Evolutionary conservation across 2,888 invertebrate species (phyloP), one percentile per base, ranked within the genome.

Genomic region (Folsomia manolachei): DNA sequence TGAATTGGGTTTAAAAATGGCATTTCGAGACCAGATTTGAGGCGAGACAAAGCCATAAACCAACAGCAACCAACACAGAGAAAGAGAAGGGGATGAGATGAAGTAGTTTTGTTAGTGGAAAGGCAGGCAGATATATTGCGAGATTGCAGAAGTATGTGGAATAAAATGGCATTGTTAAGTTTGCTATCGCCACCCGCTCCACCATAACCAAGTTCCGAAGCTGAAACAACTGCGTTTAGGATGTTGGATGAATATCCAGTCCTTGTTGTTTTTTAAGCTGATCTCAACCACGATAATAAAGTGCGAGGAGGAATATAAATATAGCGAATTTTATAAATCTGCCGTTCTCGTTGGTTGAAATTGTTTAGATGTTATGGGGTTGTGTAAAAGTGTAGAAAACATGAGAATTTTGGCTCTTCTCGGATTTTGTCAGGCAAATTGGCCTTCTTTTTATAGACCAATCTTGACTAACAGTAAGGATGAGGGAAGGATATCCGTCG

Each of bases 371-470:
- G 14, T 39, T 39, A 39, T 39, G 39, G 39, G 14, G 39, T 14
- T 39, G 39, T 39, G 14, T 39, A 39, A 39, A 14, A 14, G 7
- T n/a, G n/a, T n/a, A 9, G 39, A 39, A 14, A 39, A 39, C 39
- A 39, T 39, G 39, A 14, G 39, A 14, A 39, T 39, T 39, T 39
- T 39, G 14, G 39, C 39, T 39, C 39, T 39, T 39, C n/a, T n/a
- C 14, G 21, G 18, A 56, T 21, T 56, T 56, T 56, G 56, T 56
- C 56, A 56, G 56, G 7, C 21, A 56, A 56, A 56, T 56, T 56
- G 56, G 56, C 56, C 56, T 56, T 56, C 56, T 56, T 56, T n/a
- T 56, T 56, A 56, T 56, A 19, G 56, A 21, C 56, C 56, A 56
- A 56, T 56, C 56, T 56, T 56, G 19, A 14, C n/a, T n/a, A n/a